These are phyloP conservation scores for Colletes collaris DNA, from an alignment of 2,888 invertebrate species.

Conservation along the genomic window DNA sequence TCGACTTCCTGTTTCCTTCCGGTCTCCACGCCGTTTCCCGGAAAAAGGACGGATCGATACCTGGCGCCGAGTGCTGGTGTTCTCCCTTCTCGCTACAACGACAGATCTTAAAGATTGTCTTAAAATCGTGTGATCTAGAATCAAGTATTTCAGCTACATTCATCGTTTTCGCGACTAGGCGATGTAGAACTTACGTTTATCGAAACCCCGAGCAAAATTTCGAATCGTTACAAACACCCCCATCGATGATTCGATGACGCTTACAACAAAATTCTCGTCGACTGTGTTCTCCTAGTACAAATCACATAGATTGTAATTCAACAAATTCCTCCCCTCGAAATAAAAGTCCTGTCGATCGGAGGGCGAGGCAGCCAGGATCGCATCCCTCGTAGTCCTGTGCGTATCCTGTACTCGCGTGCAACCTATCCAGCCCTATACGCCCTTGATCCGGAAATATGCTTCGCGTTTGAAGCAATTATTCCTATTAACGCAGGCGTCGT, in stretches of 20 bases:
- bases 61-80: background rate
- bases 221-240: too few relatives aligned
- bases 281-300: conserved; percentile 57
- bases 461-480: conserved; percentile 82
- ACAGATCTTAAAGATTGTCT: too few relatives aligned
- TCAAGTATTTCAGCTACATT: too few relatives aligned
- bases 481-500: conserved; percentile 71
- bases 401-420: conserved; percentile 21
- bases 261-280: background rate
- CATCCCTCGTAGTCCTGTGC: conserved; percentile 55
- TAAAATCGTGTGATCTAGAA: too few relatives aligned
- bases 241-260: conserved; percentile 2
- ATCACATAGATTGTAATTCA: conserved; percentile 40
- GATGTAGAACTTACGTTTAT: background rate
- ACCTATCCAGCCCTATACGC: conserved; percentile 70
- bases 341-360: conserved; percentile 66
- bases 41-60: conserved; percentile 13
- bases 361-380: conserved; percentile 68
- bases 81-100: background rate
- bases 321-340: conserved; percentile 8
- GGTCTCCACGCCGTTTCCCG: conserved; percentile 52
- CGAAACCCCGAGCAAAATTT: too few relatives aligned
- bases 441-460: conserved; percentile 81
- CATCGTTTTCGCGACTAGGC: background rate
- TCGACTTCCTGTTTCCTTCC: conserved; percentile 74